Evolutionary conservation across 2,888 invertebrate species (phyloP), one percentile per base, ranked within the genome.

Genomic region (Mythimna loreyi): DNA sequence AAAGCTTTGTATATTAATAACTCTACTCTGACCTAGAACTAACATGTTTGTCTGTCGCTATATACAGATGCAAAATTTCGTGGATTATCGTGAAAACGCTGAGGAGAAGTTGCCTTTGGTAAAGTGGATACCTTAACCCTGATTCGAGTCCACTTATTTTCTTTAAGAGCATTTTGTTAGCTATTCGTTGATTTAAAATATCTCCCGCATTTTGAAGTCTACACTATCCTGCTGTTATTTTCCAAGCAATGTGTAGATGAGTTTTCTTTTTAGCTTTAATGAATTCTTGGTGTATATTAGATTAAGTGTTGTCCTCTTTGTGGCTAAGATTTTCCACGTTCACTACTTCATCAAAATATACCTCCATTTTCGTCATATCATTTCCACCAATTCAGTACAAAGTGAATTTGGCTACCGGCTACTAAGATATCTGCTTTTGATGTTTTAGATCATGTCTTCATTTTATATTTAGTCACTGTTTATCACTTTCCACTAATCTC

Each of bases 31-130:
- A 86, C 84, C 87, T 89, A 86, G 85, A 90, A 93, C 91, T 94
- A 94, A 94, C 92, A 85, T 92, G 85, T 96, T 94, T 95, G 90
- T 94, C 93, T 94, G 91, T 94, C 94, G 92, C 93, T 93, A 92
- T 92, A 92, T 90, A 91, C 96, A 97, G 97, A 97, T 97, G 97
- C 97, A 97, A 97, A 97, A 97, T 96, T 97, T 98, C 97, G 97
- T 97, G 97, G 98, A 98, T 97, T 98, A 97, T 97, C 98, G 97
- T 97, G 97, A 98, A 96, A 97, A 97, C 95, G 97, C 97, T 96
- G 98, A 98, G 97, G 98, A 98, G 97, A 98, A 98, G 96, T 97
- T 98, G 95, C 98, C 98, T 97, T 97, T 98, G 98, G 98, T 98
- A 97, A 97, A 97, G 95, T 89, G 91, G 92, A 92, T 89, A 87